Conservation (phyloP, 2,113 vertebrate genomes). For the Pedionomus torquatus region DNA sequence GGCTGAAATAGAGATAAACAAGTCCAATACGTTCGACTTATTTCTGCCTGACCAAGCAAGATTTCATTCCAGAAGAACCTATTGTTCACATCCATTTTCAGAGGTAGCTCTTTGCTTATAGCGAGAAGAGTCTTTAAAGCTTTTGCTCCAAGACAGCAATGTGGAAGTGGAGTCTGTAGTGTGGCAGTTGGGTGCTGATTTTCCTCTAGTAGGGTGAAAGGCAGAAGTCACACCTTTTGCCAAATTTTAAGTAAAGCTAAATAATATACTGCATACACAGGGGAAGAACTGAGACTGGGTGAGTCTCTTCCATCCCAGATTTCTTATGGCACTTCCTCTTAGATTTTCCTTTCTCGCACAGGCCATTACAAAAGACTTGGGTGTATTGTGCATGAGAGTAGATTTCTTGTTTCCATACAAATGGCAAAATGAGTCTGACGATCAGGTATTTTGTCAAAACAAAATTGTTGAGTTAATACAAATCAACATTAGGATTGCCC, state of each 20-base stretch:
- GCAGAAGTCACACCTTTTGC: not conserved
- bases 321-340: not conserved
- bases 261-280: not conserved
- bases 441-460: not conserved
- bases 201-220: not conserved
- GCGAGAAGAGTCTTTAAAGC: not conserved
- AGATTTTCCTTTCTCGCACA: not conserved
- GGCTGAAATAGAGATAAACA: conserved; percentile 15
- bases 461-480: not conserved
- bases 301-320: not conserved
- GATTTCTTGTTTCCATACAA: not conserved
- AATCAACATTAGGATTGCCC: fast-evolving
- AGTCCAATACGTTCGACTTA: not conserved
- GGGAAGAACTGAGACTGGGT: not conserved
- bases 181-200: not conserved
- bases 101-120: not conserved
- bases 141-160: not conserved
- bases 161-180: not conserved
- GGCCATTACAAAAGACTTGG: not conserved
- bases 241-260: not conserved
- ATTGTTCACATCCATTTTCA: not conserved
- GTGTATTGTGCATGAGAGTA: fast-evolving
- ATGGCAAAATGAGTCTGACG: not conserved
- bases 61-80: not conserved
- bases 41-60: conserved; percentile 51